Conservation (phyloP, 2,113 vertebrate species). For the Malurus cyaneus region DNA sequence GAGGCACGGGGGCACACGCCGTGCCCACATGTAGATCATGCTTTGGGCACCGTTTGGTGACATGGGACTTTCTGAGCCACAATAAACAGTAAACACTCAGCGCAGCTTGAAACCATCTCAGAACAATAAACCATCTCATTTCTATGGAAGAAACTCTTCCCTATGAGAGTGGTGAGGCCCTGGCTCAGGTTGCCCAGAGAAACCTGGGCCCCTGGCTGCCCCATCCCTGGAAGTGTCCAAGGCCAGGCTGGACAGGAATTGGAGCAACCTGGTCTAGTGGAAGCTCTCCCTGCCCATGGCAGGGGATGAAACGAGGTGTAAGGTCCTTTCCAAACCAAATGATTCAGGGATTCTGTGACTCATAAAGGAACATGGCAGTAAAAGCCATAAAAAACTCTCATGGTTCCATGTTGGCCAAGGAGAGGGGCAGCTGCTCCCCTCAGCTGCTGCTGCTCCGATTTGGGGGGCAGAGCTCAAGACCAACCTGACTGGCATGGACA, state of each 20-base stretch:
- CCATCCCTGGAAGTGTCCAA: background rate
- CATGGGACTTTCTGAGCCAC: accelerated
- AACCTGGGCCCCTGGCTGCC: background rate
- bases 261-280: background rate
- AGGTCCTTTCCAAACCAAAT: background rate
- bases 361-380: background rate
- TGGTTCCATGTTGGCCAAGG: accelerated
- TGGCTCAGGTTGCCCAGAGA: background rate
- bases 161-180: accelerated
- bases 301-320: accelerated
- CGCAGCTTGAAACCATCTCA: background rate
- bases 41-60: accelerated
- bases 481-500: background rate
- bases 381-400: background rate
- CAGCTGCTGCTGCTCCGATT: accelerated
- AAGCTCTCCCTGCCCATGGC: background rate
- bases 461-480: background rate
- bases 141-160: background rate
- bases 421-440: background rate
- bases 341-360: background rate
- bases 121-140: background rate
- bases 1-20: background rate
- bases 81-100: accelerated
- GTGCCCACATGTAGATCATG: background rate
- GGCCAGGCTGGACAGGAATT: background rate